A percentile compares a stretch with the other conserved stretches of the same genome.
Conservation (phyloP, 2,797 vertebrate genomes). For the Brotula barbata region DNA sequence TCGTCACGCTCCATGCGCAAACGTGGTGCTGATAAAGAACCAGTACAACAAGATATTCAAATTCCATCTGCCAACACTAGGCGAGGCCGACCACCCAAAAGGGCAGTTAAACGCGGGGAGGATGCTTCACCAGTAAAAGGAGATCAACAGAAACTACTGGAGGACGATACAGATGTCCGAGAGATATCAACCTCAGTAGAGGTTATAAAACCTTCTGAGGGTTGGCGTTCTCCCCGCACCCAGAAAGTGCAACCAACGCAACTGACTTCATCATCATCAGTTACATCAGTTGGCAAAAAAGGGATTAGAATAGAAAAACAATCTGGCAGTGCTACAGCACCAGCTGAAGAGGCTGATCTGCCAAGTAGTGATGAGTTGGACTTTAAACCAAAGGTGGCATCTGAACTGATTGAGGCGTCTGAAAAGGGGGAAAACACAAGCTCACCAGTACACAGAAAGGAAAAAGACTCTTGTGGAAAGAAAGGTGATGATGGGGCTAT, state of each 20-base stretch:
- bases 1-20: conserved; percentile 89
- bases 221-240: conserved; percentile 90
- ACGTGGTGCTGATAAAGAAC: conserved; percentile 86
- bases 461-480: conserved; percentile 74
- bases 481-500: conserved; percentile 65
- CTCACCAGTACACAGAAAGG: conserved; percentile 53
- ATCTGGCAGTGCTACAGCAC: conserved; percentile 55
- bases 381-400: conserved; percentile 60
- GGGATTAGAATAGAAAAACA: conserved; percentile 82
- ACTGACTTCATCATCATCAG: conserved; percentile 61
- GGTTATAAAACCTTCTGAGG: conserved; percentile 82
- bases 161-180: conserved; percentile 83
- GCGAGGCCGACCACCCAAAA: conserved; percentile 84
- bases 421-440: conserved; percentile 72
- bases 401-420: conserved; percentile 70
- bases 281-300: conserved; percentile 80
- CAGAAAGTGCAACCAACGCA: conserved; percentile 83
- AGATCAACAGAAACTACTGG: conserved; percentile 77
- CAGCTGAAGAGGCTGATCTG: conserved; percentile 66
- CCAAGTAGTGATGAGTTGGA: conserved; percentile 64
- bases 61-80: conserved; percentile 73
- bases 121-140: conserved; percentile 83
- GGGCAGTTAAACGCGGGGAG: conserved; percentile 83
- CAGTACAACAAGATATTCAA: conserved; percentile 76
- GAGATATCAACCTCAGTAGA: conserved; percentile 77